Evolutionary conservation across 2,888 invertebrate species (phyloP).

Genomic region (Anodontia alba): DNA sequence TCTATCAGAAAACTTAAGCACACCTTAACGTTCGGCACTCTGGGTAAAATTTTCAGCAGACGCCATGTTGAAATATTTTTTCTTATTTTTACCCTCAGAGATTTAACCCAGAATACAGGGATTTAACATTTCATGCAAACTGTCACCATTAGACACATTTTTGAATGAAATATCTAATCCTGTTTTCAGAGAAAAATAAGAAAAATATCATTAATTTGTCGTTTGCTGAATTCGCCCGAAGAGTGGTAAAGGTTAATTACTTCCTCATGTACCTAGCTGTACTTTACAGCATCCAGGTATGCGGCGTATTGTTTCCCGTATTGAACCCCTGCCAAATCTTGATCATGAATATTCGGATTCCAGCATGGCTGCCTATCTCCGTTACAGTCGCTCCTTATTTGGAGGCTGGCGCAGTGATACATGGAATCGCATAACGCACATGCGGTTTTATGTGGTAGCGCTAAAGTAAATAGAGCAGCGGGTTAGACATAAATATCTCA

Average conservation of each 20-base stretch:
- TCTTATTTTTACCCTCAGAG: too few species aligned
- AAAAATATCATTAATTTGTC: too few species aligned
- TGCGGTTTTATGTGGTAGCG: slow-evolving; percentile 3
- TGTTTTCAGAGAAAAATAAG: too few species aligned
- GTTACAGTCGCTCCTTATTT: slow-evolving; percentile 11
- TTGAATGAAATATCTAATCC: too few species aligned
- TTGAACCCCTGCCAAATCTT: slow-evolving; percentile 14
- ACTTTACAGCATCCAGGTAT: neutral
- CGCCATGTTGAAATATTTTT: too few species aligned
- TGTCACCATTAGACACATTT: too few species aligned
- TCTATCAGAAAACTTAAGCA: neutral
- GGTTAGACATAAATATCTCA: neutral
- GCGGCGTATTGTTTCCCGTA: neutral
- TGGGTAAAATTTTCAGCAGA: too few species aligned
- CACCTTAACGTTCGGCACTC: too few species aligned
- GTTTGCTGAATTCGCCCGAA: too few species aligned
- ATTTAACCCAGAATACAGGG: too few species aligned
- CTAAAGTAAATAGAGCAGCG: slow-evolving; percentile 1
- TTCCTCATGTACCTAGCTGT: neutral
- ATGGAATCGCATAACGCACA: neutral
- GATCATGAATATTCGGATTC: neutral
- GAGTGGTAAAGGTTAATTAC: too few species aligned
- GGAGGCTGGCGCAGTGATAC: slow-evolving; percentile 17
- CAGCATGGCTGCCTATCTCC: neutral
- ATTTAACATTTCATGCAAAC: too few species aligned